Base-by-base conservation (phyloP, 2,888 invertebrate species). In the Lepidocyrtinus sp. region DNA sequence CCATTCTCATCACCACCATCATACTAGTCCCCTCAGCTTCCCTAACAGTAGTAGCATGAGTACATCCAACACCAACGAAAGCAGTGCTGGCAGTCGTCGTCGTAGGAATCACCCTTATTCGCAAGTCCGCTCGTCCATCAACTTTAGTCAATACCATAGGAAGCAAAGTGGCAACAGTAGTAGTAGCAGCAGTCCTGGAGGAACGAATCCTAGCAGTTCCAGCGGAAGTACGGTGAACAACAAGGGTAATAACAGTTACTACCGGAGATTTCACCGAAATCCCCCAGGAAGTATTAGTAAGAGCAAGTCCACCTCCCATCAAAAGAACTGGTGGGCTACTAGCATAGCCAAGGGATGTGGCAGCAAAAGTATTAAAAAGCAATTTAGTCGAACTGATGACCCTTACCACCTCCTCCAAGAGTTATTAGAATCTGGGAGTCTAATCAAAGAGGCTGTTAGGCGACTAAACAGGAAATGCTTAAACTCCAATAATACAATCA, bases 391-490 rank as follows among this genome's bases (percentile, higher is more conserved):
- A 36, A 46, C 79, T n/a, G 79, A 82, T 46, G 82, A 82, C 27
- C 81, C 84, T 50, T 84, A 82, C 67, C 78, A 82, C 22, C 76
- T 84, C 25, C 79, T 84, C 17, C 84, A 84, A 62, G 84, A 84
- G 24, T 46, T 84, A n/a, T 27, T 84, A 7, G 73, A 82, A 67
- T 84, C 84, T 7, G 84, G 84, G n/a, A 81, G 75, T 70, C 79
- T 84, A 19, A 84, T 84, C 36, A 75, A 84, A 70, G 84, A 84
- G 55, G 84, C 84, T 21, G 84, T 84, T 21, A 75, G 81, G 62
- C 78, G 84, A 74, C 82, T 84, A 55, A 84, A 84, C 69, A 84
- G 81, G 62, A 84, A 84, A 78, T 84, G 84, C 74, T 78, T 81
- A 67, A 78, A 75, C 27, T 75, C 81, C 45, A 73, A 75, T 73